Evolutionary conservation across 2,797 vertebrate species (phyloP).

Genomic region (Knipowitschia caucasica): DNA sequence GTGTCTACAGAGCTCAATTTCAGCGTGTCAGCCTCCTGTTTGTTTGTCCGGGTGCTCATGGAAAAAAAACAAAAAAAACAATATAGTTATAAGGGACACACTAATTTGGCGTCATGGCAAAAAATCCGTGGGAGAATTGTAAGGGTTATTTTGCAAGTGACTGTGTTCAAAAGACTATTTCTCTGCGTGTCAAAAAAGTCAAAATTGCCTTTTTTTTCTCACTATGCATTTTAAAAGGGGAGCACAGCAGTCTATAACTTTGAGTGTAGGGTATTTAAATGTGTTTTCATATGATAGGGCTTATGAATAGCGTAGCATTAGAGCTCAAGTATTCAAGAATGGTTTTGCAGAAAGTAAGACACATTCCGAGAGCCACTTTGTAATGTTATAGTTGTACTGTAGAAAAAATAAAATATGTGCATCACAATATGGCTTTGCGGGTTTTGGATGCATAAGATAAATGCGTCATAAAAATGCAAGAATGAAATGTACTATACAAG

Average conservation of each 20-base stretch:
- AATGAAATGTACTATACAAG: too few relatives aligned
- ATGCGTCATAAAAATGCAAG: too few relatives aligned
- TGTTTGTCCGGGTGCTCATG: conserved; percentile 49
- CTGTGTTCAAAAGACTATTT: conserved; percentile 32
- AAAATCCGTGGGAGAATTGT: conserved; percentile 48
- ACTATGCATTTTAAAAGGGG: conserved; percentile 47
- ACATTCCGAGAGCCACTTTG: neutral
- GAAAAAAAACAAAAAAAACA: conserved; percentile 58
- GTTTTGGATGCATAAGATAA: too few relatives aligned
- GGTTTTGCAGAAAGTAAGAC: conserved; percentile 14
- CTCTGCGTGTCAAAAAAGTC: conserved; percentile 35
- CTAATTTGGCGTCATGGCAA: conserved; percentile 55
- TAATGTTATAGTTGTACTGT: too few relatives aligned
- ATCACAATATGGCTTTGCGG: too few relatives aligned
- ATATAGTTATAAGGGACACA: conserved; percentile 59
- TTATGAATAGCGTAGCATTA: conserved; percentile 22
- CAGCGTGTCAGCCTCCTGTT: conserved; percentile 53
- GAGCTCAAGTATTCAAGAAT: conserved; percentile 13
- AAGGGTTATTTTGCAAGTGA: conserved; percentile 32
- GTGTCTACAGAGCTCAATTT: conserved; percentile 57
- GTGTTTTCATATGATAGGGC: conserved; percentile 20
- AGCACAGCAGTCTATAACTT: conserved; percentile 16
- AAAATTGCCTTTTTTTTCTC: conserved; percentile 27
- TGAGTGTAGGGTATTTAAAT: conserved; percentile 8
- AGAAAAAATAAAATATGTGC: neutral